A percentile compares a stretch with the other conserved stretches of the same genome.
phyloP scores from a whole-genome alignment of 2,113 vertebrate genomes.

The Ctenomys sociabilis region DNA sequence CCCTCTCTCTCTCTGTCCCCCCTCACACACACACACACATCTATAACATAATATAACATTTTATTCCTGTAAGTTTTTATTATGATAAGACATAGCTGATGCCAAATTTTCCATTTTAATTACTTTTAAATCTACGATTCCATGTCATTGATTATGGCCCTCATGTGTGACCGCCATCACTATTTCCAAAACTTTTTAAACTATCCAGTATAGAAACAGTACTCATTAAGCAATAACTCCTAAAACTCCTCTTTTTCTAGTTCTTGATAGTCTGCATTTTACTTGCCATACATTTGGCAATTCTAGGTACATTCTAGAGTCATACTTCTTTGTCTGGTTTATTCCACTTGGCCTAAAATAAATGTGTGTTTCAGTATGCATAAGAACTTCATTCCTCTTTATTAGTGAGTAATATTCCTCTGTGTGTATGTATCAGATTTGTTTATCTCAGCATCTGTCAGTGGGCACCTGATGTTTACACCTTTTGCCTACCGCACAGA shows the following conservation, averaged over 20 bases:
- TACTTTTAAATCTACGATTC: neutral
- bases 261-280: neutral
- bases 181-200: neutral
- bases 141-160: neutral
- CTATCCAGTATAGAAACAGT: neutral
- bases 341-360: slow-evolving; percentile 2
- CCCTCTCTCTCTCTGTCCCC: neutral
- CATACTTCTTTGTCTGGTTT: neutral
- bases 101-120: neutral
- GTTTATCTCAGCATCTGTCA: neutral
- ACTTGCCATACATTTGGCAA: neutral
- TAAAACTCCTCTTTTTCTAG: neutral
- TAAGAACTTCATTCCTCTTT: neutral
- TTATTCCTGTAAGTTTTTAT: neutral
- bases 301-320: neutral
- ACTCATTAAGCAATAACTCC: neutral
- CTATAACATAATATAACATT: neutral
- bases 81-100: neutral
- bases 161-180: neutral
- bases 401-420: neutral
- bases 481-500: neutral
- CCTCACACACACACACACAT: neutral
- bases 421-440: neutral
- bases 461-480: neutral
- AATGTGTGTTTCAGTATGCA: neutral